These are phyloP conservation scores for Lasioglossum morio DNA, from an alignment of 2,888 invertebrate genomes.

Conservation along the genomic window DNA sequence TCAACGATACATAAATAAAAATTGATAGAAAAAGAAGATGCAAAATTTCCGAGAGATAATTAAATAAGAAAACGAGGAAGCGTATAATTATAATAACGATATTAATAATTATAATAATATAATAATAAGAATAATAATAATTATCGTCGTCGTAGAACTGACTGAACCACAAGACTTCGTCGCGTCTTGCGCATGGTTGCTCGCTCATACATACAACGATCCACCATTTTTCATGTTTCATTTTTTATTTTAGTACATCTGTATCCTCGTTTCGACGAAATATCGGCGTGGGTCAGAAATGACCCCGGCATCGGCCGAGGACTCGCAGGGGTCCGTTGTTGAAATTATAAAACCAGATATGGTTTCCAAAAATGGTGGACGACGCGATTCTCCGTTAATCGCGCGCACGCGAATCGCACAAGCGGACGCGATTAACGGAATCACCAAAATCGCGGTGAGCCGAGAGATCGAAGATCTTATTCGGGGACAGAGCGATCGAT, in stretches of 20 bases:
- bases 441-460: constrained; percentile 49
- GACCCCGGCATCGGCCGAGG: too few species aligned
- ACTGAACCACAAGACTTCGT: constrained; percentile 23
- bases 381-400: not conserved
- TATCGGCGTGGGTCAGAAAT: too few species aligned
- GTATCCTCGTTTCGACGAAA: too few species aligned
- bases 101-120: constrained; percentile 10
- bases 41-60: constrained; percentile 7
- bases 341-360: too few species aligned
- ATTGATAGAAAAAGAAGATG: not conserved
- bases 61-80: constrained; percentile 9
- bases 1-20: constrained; percentile 5
- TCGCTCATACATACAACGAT: not conserved
- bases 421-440: constrained; percentile 33
- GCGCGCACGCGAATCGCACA: not conserved
- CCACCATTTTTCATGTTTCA: constrained; percentile 12
- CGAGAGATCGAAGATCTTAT: constrained; percentile 16
- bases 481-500: not conserved
- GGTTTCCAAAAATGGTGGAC: not conserved
- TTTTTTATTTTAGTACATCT: not conserved
- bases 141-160: constrained; percentile 5
- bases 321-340: too few species aligned
- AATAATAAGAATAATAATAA: not conserved
- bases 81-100: constrained; percentile 9
- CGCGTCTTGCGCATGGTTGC: not conserved